Evolutionary conservation across 2,888 invertebrate species (phyloP), one percentile per base, ranked within the genome.

Genomic region (Ennomos quercinarius): DNA sequence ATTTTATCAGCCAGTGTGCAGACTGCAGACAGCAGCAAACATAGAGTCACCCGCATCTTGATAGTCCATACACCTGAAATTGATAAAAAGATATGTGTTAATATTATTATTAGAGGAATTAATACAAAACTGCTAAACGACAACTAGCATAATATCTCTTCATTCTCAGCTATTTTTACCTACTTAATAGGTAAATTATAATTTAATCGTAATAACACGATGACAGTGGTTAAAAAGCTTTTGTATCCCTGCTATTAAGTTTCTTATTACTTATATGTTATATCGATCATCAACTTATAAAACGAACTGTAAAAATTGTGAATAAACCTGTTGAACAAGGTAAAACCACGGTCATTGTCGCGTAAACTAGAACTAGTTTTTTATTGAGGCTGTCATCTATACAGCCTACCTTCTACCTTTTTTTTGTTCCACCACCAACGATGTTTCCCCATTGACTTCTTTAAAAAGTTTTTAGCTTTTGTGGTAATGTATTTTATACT

Each of bases 341-440:
- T 79, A 79, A 79, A 76, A 61, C 68, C 69, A 77, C 84, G 85
- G 86, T 86, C 87, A 85, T 87, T 86, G 84, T 87, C 86, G 75
- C 80, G 67, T 72, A 72, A 78, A 81, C 77, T 74, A 76, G 74
- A 79, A 76, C 69, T 71, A 73, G 70, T 72, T 76, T 71, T 64
- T 55, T 67, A 66, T 64, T 57, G 58, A 62, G 60, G 34, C 43
- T 40, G 57, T 58, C 61, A 54, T 51, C 46, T 55, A 58, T 57
- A 47, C 63, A 58, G 59, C 60, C 27, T 6, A 27, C 17, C 17
- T 27, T 27, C 6, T 27, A 6, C 27, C 2, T 59, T 52, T 49
- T 51, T 50, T 64, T 58, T 65, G 60, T 67, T 64, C 56, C 38
- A 52, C 55, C 54, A 60, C 68, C 68, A 74, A 67, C 57, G 70